Evolutionary conservation across 2,888 invertebrate genomes (phyloP).

Genomic region (Tetrapedia diversipes): DNA sequence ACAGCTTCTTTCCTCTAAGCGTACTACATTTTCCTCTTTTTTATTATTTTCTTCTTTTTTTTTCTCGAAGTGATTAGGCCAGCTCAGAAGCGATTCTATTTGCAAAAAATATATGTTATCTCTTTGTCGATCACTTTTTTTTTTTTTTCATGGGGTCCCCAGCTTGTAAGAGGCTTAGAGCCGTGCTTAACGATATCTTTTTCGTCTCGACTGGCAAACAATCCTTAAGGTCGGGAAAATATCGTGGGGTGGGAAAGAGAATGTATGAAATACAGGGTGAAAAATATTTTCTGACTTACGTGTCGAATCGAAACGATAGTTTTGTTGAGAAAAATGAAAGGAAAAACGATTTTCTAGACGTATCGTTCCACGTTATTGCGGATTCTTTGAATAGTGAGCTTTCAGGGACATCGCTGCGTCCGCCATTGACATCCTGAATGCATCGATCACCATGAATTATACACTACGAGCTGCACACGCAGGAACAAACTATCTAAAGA

Average conservation of each 20-base stretch:
- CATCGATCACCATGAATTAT: constrained; percentile 42
- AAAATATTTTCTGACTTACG: not conserved
- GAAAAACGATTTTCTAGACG: not conserved
- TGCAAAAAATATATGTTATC: constrained; percentile 36
- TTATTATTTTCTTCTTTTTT: not conserved
- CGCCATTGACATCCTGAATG: constrained; percentile 17
- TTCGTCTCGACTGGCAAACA: too few relatives aligned
- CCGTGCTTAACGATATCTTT: not conserved
- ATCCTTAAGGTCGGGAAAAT: not conserved
- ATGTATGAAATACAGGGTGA: not conserved
- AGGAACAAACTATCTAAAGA: constrained; percentile 49
- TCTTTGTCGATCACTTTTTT: constrained; percentile 17
- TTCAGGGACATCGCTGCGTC: constrained; percentile 7
- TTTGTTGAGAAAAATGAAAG: too few relatives aligned
- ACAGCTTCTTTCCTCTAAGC: constrained; percentile 23
- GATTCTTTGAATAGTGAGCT: constrained; percentile 1
- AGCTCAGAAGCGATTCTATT: constrained; percentile 19
- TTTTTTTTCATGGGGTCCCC: not conserved
- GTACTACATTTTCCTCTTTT: constrained; percentile 24
- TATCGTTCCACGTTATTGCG: not conserved
- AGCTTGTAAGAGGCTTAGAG: not conserved
- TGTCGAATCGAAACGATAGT: too few relatives aligned
- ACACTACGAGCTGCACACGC: constrained; percentile 29
- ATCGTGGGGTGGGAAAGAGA: not conserved
- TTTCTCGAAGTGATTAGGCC: constrained; percentile 31